These are phyloP conservation scores for Cheilosia pagana DNA, from an alignment of 2,888 invertebrate genomes.

Conservation along the genomic window DNA sequence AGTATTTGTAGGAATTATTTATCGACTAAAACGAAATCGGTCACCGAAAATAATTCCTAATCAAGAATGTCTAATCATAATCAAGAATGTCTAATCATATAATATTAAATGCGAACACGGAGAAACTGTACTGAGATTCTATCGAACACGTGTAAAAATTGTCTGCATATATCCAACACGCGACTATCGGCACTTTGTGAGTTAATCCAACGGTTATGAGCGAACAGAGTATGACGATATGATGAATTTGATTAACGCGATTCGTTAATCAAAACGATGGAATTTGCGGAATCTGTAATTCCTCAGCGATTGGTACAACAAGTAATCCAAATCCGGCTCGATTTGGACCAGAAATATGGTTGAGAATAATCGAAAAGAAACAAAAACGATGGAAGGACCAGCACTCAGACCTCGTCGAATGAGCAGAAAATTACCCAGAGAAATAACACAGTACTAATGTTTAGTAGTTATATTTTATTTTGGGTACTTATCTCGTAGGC, in stretches of 20 bases:
- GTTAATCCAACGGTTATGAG: background rate
- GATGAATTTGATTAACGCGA: background rate
- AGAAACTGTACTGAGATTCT: background rate
- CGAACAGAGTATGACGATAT: background rate
- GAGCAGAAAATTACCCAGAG: too few species aligned
- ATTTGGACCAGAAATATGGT: constrained; percentile 12
- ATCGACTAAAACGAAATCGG: too few species aligned
- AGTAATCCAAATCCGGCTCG: constrained; percentile 6
- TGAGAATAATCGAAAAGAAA: background rate
- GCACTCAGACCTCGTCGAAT: too few species aligned
- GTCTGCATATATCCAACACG: background rate
- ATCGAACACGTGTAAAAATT: background rate
- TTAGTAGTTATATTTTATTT: too few species aligned
- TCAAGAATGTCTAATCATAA: background rate
- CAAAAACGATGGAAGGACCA: too few species aligned
- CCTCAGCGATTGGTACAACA: too few species aligned
- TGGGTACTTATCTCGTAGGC: too few species aligned
- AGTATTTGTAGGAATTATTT: too few species aligned
- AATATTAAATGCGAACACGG: background rate
- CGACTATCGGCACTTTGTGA: background rate
- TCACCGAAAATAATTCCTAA: background rate
- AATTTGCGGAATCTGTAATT: too few species aligned
- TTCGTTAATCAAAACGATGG: too few species aligned
- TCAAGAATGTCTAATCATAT: too few species aligned
- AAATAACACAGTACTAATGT: too few species aligned